Percentiles rank a stretch among this genome's conserved stretches.
Conservation (phyloP, 30 jellyfish, hydroid and myxozoan genomes). For the Chrysaora quinquecirrha region DNA sequence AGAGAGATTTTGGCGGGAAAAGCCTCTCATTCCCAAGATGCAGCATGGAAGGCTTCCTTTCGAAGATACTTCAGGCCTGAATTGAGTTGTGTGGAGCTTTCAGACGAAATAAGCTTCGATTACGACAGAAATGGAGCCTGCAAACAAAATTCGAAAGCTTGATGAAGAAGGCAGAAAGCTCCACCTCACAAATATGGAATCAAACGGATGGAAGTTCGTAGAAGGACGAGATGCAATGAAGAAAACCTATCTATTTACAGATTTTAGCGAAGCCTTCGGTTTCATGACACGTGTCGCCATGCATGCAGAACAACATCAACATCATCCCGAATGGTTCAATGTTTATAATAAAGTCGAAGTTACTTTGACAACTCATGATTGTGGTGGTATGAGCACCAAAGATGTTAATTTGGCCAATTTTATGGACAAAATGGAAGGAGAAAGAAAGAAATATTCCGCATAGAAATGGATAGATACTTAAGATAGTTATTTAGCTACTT, state of each 20-base stretch:
- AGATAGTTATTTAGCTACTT: too few species aligned
- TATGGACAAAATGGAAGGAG: conserved; percentile 33
- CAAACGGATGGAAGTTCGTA: conserved; percentile 75
- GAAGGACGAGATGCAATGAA: conserved; percentile 94
- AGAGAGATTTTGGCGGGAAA: conserved; percentile 4
- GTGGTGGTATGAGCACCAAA: conserved; percentile 76
- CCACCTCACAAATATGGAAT: conserved; percentile 61
- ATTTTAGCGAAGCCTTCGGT: conserved; percentile 90
- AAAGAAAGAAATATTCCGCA: not conserved
- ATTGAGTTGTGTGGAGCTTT: too few species aligned
- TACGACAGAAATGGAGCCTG: conserved; percentile 65
- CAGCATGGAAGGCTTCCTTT: not conserved
- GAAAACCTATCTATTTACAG: conserved; percentile 70
- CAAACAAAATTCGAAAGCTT: conserved; percentile 62
- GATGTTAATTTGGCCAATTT: conserved; percentile 84
- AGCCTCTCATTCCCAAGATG: not conserved
- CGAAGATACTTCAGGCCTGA: not conserved
- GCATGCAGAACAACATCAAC: conserved; percentile 86
- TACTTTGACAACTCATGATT: conserved; percentile 92
- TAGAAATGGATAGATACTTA: too few species aligned
- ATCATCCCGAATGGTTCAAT: conserved; percentile 98
- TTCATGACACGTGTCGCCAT: conserved; percentile 92
- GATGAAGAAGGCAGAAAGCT: conserved; percentile 59
- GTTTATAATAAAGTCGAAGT: conserved; percentile 90
- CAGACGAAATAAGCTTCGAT: too few species aligned